phyloP scores from a whole-genome alignment of 1,140 invertebrate genomes.

The Calephelis virginiensis region DNA sequence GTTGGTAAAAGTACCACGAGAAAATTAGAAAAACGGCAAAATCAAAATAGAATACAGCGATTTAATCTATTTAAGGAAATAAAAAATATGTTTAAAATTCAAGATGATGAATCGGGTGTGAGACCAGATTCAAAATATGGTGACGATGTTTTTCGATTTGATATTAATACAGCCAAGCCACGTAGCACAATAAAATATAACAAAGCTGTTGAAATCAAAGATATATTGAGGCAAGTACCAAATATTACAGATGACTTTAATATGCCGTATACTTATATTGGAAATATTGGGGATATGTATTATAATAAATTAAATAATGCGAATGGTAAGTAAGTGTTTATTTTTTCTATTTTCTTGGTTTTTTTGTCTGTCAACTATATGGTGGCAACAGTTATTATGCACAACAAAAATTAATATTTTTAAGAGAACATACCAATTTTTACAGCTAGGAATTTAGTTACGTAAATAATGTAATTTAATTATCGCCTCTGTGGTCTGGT shows the following conservation, averaged over 20 bases:
- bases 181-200: conserved; percentile 30
- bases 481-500: too few species aligned
- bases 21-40: conserved; percentile 34
- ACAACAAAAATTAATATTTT: too few species aligned
- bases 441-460: too few species aligned
- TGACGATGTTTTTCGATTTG: background rate
- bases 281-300: background rate
- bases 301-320: conserved; percentile 1
- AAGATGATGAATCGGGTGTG: background rate
- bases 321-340: background rate
- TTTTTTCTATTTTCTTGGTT: background rate
- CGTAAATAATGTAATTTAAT: too few species aligned
- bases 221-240: conserved; percentile 41
- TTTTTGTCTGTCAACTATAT: too few species aligned
- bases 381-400: too few species aligned
- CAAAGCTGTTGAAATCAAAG: conserved; percentile 33
- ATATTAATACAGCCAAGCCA: background rate
- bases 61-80: conserved; percentile 50
- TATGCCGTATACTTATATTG: conserved; percentile 1
- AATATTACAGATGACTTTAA: conserved; percentile 37
- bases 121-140: background rate
- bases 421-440: too few species aligned
- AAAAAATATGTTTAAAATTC: conserved; percentile 42
- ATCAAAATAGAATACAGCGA: conserved; percentile 28
- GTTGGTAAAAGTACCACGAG: conserved; percentile 32